Conservation (phyloP, 2,113 vertebrate genomes). For the Nibea coibor region DNA sequence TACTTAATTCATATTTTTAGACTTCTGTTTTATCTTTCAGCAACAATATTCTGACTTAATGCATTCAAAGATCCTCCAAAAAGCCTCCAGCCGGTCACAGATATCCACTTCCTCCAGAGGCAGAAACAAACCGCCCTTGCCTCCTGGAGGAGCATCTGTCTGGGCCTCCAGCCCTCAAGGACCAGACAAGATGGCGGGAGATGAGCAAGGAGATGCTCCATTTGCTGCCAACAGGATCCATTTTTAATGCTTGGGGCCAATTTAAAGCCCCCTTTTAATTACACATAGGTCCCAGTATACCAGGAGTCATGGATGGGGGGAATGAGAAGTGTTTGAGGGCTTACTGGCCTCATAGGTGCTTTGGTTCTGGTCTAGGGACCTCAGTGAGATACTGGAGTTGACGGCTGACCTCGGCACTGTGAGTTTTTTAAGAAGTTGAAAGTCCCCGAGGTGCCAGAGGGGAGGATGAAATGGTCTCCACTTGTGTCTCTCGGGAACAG, state of each 20-base stretch:
- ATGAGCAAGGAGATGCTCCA: conserved; percentile 66
- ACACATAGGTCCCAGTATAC: conserved; percentile 58
- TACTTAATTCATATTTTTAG: background rate
- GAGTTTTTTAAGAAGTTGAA: conserved; percentile 36
- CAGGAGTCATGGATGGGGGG: conserved; percentile 43
- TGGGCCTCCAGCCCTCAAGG: conserved; percentile 45
- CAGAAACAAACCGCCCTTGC: conserved; percentile 14
- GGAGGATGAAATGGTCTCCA: conserved; percentile 38
- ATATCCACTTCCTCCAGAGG: conserved; percentile 39
- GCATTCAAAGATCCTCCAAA: background rate
- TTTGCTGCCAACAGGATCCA: conserved; percentile 71
- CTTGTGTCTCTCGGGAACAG: conserved; percentile 25
- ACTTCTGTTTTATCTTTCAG: background rate
- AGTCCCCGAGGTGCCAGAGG: conserved; percentile 35
- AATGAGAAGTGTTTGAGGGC: conserved; percentile 13
- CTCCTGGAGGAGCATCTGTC: conserved; percentile 66
- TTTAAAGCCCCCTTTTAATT: conserved; percentile 72
- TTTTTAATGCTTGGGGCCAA: conserved; percentile 75
- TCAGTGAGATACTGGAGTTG: conserved; percentile 54
- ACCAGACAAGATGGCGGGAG: conserved; percentile 60
- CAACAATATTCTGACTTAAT: background rate
- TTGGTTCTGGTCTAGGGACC: conserved; percentile 4
- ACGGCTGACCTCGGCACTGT: conserved; percentile 44
- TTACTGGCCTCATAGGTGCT: conserved; percentile 10
- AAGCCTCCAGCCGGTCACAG: conserved; percentile 9